Base-by-base conservation (phyloP, 1,140 invertebrate species). In the Penaeus indicus region DNA sequence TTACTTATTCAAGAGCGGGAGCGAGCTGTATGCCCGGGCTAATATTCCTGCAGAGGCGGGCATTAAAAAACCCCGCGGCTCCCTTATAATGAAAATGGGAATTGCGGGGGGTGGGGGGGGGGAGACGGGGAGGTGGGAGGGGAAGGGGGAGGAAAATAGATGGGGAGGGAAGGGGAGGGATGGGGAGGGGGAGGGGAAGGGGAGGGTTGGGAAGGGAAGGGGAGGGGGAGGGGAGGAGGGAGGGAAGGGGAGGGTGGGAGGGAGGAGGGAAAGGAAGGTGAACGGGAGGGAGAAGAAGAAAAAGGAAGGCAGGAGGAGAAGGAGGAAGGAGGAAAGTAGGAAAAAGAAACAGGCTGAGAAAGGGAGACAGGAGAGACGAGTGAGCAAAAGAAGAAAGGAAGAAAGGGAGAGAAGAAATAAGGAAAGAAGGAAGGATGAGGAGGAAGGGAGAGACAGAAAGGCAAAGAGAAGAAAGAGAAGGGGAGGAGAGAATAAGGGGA, bases 61-160 rank as follows among this genome's bases (percentile, higher is more conserved):
- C 86, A 86, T 83, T 88, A 83, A 82, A 83, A 87, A 72, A 67
- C 78, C 42, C 62, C 69, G 38, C 5, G 38, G 38, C 63, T 63
- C 79, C 86, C 72, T 88, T 63, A 82, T 88, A 88, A 88, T 88
- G 86, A 88, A 88, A 88, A 88, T 88, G 86, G 86, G 86, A 83
- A 83, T 72, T 88, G 75, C 62, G 86, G 86, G 25, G 8, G 42
- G 77, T 19, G 63, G n/a, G 16, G 79, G n/a, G 38, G 11, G 32
- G 19, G 1, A 16, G 18, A 38, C 32, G 25, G 72, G 42, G 27
- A 77, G 19, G 25, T 67, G 21, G 64, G 3, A 7, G 64, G 21
- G 21, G 11, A 7, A 7, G 5, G 25, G 64, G 2, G 2, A 13
- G 11, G 64, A 13, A 22, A 7, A 11, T 67, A 7, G 25, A 67